Evolutionary conservation across 1,140 invertebrate species (phyloP).

Genomic region (Dreissena rostriformis): DNA sequence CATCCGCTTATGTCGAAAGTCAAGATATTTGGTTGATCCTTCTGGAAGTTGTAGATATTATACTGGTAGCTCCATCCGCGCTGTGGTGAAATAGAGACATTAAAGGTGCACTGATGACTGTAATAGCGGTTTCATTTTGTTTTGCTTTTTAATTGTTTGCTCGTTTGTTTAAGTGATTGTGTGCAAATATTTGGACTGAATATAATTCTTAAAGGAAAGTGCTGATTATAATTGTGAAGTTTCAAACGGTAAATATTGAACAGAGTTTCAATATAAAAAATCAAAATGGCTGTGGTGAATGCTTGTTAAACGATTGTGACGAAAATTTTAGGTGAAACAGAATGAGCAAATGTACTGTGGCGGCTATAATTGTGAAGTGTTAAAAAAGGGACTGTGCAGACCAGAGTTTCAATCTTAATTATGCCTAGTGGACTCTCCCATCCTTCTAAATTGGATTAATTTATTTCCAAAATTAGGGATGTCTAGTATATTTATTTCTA

Average conservation of each 20-base stretch:
- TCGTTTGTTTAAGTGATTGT: background rate
- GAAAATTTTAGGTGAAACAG: no score
- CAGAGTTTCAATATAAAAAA: background rate
- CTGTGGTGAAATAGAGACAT: slow-evolving; percentile 32
- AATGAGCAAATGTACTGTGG: no score
- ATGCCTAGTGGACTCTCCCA: no score
- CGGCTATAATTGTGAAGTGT: no score
- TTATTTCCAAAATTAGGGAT: no score
- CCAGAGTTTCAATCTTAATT: no score
- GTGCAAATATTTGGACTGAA: background rate
- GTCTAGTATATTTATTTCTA: no score
- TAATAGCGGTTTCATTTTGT: background rate
- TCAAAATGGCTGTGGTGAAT: background rate
- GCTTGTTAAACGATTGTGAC: no score
- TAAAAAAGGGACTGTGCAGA: no score
- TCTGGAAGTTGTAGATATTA: slow-evolving; percentile 68
- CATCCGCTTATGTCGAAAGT: slow-evolving; percentile 68
- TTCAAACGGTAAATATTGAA: background rate
- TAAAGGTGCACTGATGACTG: background rate
- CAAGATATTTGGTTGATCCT: slow-evolving; percentile 61
- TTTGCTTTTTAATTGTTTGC: background rate
- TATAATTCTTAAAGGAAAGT: background rate
- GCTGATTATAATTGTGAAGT: background rate
- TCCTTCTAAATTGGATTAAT: no score
- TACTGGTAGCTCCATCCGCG: slow-evolving; percentile 57